Base-by-base conservation (phyloP, 2,888 invertebrate species). In the Unio delphinus region DNA sequence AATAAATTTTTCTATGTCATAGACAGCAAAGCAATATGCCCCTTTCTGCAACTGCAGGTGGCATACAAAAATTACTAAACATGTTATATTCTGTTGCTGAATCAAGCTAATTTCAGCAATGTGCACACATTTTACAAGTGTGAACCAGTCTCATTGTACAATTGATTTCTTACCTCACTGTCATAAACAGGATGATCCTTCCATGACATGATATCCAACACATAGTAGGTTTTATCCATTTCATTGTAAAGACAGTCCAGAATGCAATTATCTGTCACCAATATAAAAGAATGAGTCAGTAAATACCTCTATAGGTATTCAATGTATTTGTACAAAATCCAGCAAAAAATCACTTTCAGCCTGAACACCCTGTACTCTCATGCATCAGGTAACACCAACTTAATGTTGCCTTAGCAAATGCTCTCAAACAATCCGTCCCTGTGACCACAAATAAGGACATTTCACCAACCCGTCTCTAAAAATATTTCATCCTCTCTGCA, bases 151-250 rank as follows among this genome's bases (percentile, higher is more conserved):
- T 45, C 11, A 45, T 3, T 8, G 8, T 34, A 34, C 34, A 34
- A 34, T 2, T 34, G 54, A 11, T 20, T 15, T 72, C 70, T 69
- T 91, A 95, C 95, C 90, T 95, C 95, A 89, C 94, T 94, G 85
- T 95, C 93, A 65, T 93, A 91, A 85, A 95, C 92, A 7, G 93
- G 92, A 82, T 93, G 93, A 74, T 92, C 92, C 84, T 94, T 94
- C 96, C 96, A 97, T 55, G 93, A 93, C 78, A 97, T 90, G 4
- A 96, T 91, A 89, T 99, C 98, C 68, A 98, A 89, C 1, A 96
- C 92, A 90, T 94, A 96, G 89, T 94, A 93, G 5, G 92, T 93
- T 67, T 93, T 92, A 8, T 90, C 88, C 0, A 90, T 85, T 67
- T 92, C 92, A 70, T 92, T 91, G 90, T 93, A 95, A 75, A 99